Conservation (phyloP, 1,140 invertebrate genomes). For the Heliconius hewitsoni region DNA sequence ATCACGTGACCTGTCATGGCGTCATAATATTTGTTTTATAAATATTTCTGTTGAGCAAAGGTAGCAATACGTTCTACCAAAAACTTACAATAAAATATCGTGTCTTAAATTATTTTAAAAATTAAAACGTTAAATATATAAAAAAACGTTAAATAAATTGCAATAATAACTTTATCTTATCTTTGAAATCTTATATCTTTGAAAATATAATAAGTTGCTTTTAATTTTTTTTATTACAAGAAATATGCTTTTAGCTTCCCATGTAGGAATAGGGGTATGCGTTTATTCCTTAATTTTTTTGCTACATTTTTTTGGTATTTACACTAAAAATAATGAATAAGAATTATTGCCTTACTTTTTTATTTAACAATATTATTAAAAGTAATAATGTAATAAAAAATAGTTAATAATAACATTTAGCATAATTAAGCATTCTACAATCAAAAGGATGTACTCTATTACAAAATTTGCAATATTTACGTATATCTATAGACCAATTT, state of each 20-base stretch:
- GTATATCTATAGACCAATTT: slow-evolving; percentile 8
- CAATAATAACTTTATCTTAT: no score
- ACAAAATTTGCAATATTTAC: slow-evolving; percentile 31
- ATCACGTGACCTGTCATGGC: slow-evolving; percentile 81
- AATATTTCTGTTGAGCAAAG: not conserved
- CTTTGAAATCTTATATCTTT: no score
- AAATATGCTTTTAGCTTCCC: no score
- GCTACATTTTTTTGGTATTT: not conserved
- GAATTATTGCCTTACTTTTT: not conserved
- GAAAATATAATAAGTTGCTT: no score
- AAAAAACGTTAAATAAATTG: no score
- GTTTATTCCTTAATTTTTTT: not conserved
- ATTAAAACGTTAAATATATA: no score
- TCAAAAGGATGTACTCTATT: slow-evolving; percentile 18
- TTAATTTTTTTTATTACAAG: no score
- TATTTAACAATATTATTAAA: not conserved
- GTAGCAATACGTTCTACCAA: slow-evolving; percentile 15
- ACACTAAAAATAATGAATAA: not conserved
- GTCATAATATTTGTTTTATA: slow-evolving; percentile 49
- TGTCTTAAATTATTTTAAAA: no score
- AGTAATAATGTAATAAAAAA: not conserved
- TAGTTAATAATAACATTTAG: slow-evolving; percentile 16
- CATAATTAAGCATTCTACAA: slow-evolving; percentile 16
- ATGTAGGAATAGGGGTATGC: no score
- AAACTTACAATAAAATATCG: not conserved